Percentiles rank a stretch among this genome's conserved stretches.
These are phyloP conservation scores for Periparus ater DNA, from an alignment of 2,797 vertebrate genomes.

Conservation along the genomic window DNA sequence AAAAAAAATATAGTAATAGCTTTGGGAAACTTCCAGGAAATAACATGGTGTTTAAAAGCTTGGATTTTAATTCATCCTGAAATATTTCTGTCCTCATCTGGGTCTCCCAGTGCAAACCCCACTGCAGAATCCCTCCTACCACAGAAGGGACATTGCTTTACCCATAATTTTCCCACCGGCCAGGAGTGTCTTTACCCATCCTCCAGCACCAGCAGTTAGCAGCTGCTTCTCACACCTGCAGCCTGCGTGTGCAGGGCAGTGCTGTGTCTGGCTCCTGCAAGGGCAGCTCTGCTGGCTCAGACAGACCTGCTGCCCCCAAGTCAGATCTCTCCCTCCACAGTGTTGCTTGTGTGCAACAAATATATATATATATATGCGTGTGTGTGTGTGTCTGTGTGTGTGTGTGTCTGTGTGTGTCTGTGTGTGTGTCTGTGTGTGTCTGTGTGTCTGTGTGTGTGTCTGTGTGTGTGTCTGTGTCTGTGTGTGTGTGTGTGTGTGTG, in stretches of 20 bases:
- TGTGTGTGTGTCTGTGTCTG: no score
- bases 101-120: neutral
- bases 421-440: no score
- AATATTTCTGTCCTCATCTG: neutral
- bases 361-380: neutral
- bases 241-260: rapidly evolving
- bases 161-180: neutral
- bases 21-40: neutral
- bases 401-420: no score
- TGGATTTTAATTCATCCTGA: rapidly evolving
- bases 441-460: no score
- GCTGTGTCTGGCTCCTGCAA: neutral
- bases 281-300: neutral
- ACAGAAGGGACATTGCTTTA: neutral
- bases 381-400: no score
- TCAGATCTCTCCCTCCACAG: neutral
- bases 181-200: neutral
- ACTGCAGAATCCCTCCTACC: neutral
- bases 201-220: neutral
- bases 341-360: neutral
- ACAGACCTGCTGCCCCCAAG: neutral
- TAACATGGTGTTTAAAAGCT: neutral
- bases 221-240: neutral
- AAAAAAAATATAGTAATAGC: neutral
- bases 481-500: no score